Percentiles rank a stretch among this genome's conserved stretches.
Evolutionary conservation across 2,888 invertebrate species (phyloP).

Genomic region (Lacanobia wlatinum): DNA sequence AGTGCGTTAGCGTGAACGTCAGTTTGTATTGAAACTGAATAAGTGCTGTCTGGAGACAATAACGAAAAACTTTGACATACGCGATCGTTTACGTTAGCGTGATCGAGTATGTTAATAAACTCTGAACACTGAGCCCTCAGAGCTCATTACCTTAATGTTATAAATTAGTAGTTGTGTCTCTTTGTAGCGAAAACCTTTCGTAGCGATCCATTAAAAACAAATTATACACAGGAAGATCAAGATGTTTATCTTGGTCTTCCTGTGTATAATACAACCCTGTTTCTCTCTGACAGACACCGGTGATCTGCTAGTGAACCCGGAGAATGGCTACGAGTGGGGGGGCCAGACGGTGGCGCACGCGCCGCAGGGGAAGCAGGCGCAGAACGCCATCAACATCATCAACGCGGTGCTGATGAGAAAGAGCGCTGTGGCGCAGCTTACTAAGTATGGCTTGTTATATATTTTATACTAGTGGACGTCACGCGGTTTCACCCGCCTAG

Average conservation of each 20-base stretch:
- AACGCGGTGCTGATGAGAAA: slow-evolving; percentile 92
- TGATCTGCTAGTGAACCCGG: slow-evolving; percentile 85
- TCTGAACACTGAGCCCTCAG: too few species aligned
- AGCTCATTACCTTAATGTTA: too few species aligned
- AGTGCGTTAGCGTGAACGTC: too few species aligned
- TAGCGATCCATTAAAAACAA: slow-evolving; percentile 22
- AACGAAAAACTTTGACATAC: too few species aligned
- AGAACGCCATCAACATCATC: slow-evolving; percentile 93
- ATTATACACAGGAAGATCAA: slow-evolving; percentile 60
- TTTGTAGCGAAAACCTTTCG: neutral
- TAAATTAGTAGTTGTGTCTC: neutral
- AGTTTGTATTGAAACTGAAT: too few species aligned
- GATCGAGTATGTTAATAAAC: too few species aligned
- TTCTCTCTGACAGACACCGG: slow-evolving; percentile 82
- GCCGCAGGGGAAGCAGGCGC: slow-evolving; percentile 79
- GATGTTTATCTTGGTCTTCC: slow-evolving; percentile 58
- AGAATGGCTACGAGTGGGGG: slow-evolving; percentile 87
- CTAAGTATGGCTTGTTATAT: slow-evolving; percentile 85
- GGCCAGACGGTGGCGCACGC: slow-evolving; percentile 75
- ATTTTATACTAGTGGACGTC: too few species aligned
- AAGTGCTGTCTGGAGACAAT: too few species aligned
- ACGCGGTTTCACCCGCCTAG: too few species aligned
- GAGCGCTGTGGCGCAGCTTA: slow-evolving; percentile 91
- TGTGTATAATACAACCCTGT: slow-evolving; percentile 58
- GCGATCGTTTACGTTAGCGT: too few species aligned